Evolutionary conservation across 2,797 vertebrate genomes (phyloP), one percentile per base, ranked within the genome.

Genomic region (Threskiornis aethiopicus): DNA sequence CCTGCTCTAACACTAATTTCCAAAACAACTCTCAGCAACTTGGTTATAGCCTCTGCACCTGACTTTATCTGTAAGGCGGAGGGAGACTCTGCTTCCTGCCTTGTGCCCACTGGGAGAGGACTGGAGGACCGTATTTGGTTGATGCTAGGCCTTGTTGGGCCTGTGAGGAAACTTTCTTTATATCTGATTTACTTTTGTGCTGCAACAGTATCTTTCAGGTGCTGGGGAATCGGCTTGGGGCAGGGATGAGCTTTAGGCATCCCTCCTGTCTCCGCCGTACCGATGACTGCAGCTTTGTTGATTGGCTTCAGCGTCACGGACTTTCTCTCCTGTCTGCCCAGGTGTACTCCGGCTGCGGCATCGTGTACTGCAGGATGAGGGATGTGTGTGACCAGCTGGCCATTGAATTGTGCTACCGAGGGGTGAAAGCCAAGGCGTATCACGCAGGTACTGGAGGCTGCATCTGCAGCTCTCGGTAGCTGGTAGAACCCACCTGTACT

Each of bases 291-390:
- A 71, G 31, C 81, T 78, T 67, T 89, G 13, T 42, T 49, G 57
- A 12, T 31, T 75, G 64, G 59, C 49, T 51, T 76, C 46, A 83
- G 42, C 54, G 49, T 54, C 67, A 31, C 16, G 25, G 39, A 17
- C 66, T 76, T 88, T 93, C 47, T 94, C 42, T 87, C 72, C 35
- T 71, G 14, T 93, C 59, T 89, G 41, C 75, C 51, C 97, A 99
- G 99, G 98, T 98, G 24, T 97, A 96, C 58, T 96, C 97, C 0
- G 98, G 98, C 25, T 99, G 99, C 95, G 99, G 99, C 92, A 99
- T 99, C 49, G 98, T 99, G 82, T 99, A 99, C 97, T 99, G 99
- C 98, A 99, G 99, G 87, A 99, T 99, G 94, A 98, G 99, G 96
- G 99, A 99, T 1, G 93, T 98, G 84, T 99, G 99, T 97, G 99